Conservation (phyloP, 2,888 invertebrate genomes). For the Sacculina carcini region DNA sequence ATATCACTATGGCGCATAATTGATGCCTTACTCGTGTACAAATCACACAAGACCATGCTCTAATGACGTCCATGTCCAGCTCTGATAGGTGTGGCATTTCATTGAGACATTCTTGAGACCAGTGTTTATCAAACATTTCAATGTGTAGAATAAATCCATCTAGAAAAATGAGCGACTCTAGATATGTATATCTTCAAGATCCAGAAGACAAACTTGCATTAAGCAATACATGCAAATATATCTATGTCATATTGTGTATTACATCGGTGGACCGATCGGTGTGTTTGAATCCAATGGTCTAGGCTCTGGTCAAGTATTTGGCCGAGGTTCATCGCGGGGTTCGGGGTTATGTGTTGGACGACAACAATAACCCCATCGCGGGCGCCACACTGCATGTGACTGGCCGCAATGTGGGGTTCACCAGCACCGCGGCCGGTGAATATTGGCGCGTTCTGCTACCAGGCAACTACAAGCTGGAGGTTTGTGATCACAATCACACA, state of each 20-base stretch:
- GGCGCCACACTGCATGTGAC: conserved; percentile 50
- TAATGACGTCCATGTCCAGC: too few relatives aligned
- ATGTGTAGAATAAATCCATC: too few relatives aligned
- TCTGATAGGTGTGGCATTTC: too few relatives aligned
- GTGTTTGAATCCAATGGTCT: conserved; percentile 6
- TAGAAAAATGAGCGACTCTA: too few relatives aligned
- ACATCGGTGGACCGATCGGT: neutral
- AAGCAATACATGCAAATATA: neutral
- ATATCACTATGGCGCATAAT: too few relatives aligned
- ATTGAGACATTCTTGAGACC: too few relatives aligned
- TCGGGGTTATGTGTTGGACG: conserved; percentile 55
- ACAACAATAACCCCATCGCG: conserved; percentile 47
- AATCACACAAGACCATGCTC: too few relatives aligned
- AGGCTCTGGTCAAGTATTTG: conserved; percentile 55
- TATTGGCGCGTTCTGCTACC: conserved; percentile 78
- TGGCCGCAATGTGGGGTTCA: conserved; percentile 55
- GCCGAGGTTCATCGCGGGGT: conserved; percentile 68
- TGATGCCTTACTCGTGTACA: too few relatives aligned
- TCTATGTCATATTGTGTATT: neutral
- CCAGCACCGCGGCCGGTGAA: conserved; percentile 69
- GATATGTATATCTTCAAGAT: too few relatives aligned
- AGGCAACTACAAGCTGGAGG: conserved; percentile 58
- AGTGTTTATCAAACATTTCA: too few relatives aligned
- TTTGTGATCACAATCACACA: too few relatives aligned
- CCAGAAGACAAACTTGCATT: too few relatives aligned